These are phyloP conservation scores for Gryllus bimaculatus DNA, from an alignment of 1,140 invertebrate genomes.

Conservation along the genomic window DNA sequence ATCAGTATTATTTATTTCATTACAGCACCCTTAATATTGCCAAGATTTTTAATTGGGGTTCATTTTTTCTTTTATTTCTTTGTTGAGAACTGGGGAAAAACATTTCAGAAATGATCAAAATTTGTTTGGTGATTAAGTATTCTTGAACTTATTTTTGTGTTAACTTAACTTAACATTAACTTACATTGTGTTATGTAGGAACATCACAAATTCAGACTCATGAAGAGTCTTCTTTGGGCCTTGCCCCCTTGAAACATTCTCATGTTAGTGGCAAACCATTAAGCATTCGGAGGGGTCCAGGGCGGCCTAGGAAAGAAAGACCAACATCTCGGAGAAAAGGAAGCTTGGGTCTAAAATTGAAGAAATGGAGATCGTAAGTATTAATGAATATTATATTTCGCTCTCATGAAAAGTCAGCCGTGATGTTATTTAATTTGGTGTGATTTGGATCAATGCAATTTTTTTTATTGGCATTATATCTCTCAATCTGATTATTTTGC, in stretches of 20 bases:
- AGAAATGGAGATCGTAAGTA: conserved; percentile 29
- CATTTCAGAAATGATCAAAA: background rate
- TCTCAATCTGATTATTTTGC: background rate
- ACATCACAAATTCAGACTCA: conserved; percentile 6
- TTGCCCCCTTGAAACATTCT: conserved; percentile 1
- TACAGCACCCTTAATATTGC: background rate
- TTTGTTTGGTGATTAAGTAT: background rate
- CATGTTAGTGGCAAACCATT: conserved; percentile 40
- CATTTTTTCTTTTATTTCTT: background rate
- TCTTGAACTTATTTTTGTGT: too few relatives aligned
- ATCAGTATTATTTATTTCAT: background rate
- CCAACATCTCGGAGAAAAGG: conserved; percentile 24
- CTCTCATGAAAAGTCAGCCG: background rate
- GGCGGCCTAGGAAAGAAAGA: conserved; percentile 57
- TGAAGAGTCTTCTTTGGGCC: conserved; percentile 9
- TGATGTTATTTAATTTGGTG: background rate
- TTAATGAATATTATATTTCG: background rate
- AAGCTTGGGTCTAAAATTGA: conserved; percentile 27
- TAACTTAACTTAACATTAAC: background rate
- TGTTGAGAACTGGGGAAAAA: background rate
- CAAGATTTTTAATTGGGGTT: too few relatives aligned
- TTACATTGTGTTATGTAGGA: background rate
- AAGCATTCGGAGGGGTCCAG: conserved; percentile 54
- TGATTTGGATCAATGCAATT: too few relatives aligned
- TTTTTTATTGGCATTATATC: background rate